A percentile compares a stretch with the other conserved stretches of the same genome.
These are phyloP conservation scores for Selenia dentaria DNA, from an alignment of 2,888 invertebrate genomes.

Conservation along the genomic window DNA sequence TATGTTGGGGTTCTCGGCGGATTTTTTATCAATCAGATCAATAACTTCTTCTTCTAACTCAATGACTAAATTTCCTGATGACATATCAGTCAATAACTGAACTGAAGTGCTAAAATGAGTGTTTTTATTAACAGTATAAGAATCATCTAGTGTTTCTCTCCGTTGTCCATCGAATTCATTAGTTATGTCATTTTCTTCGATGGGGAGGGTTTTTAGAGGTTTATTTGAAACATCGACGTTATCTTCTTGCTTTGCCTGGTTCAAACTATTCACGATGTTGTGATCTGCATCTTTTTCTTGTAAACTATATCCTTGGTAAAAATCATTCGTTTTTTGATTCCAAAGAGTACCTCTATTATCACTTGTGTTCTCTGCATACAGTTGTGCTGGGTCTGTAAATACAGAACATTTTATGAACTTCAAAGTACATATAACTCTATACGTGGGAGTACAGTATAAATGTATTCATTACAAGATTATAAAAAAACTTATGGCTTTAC, in stretches of 20 bases:
- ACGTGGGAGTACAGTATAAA: slow-evolving; percentile 73
- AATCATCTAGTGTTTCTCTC: slow-evolving; percentile 21
- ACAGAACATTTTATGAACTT: slow-evolving; percentile 4
- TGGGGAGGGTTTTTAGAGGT: neutral
- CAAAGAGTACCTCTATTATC: slow-evolving; percentile 30
- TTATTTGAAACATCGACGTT: neutral
- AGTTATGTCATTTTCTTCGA: neutral
- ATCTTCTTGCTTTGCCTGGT: neutral
- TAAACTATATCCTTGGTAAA: neutral
- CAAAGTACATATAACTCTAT: slow-evolving; percentile 13
- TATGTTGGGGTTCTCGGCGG: slow-evolving; percentile 34
- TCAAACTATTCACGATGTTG: neutral
- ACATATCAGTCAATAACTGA: slow-evolving; percentile 38
- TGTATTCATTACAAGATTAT: too few relatives aligned
- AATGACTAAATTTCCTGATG: slow-evolving; percentile 44
- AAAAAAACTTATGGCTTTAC: too few relatives aligned
- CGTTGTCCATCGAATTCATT: neutral
- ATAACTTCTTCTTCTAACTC: slow-evolving; percentile 49
- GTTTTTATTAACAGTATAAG: slow-evolving; percentile 17
- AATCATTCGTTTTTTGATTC: slow-evolving; percentile 14
- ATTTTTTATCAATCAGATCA: slow-evolving; percentile 43
- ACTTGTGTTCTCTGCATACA: slow-evolving; percentile 40
- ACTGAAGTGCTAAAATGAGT: slow-evolving; percentile 23
- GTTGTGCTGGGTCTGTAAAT: slow-evolving; percentile 57
- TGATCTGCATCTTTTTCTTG: neutral